Evolutionary conservation across 2,888 invertebrate genomes (phyloP).

Genomic region (Chaitophorus viminalis): DNA sequence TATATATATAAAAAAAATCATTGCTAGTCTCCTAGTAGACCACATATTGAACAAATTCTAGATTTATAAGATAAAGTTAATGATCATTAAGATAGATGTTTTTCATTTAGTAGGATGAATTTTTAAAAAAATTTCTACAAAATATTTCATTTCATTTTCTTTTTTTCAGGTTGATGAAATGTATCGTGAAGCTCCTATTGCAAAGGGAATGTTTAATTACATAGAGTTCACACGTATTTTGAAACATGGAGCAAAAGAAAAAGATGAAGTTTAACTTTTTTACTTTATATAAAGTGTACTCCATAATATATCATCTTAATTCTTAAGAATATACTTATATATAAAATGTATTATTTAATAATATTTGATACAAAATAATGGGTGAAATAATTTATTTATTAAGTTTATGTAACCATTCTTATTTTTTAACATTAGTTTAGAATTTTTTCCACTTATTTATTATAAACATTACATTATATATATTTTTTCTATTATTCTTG

Average conservation of each 20-base stretch:
- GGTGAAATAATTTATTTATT: conserved; percentile 53
- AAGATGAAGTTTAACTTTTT: conserved; percentile 76
- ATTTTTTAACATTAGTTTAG: conserved; percentile 29
- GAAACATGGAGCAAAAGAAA: conserved; percentile 99
- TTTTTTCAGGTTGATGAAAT: conserved; percentile 86
- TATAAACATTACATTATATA: conserved; percentile 29
- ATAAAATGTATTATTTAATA: conserved; percentile 43
- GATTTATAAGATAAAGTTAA: no score
- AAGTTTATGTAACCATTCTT: conserved; percentile 31
- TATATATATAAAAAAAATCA: no score
- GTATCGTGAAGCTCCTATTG: conserved; percentile 98
- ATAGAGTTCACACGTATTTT: conserved; percentile 98
- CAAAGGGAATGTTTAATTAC: conserved; percentile 92
- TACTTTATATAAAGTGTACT: conserved; percentile 30
- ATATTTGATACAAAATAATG: conserved; percentile 18
- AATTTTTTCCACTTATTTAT: conserved; percentile 23
- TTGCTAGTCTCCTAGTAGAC: no score
- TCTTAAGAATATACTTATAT: conserved; percentile 36
- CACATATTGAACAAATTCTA: no score
- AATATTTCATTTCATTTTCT: not conserved
- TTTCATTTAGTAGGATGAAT: not conserved
- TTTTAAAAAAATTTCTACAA: not conserved
- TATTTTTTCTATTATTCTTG: not conserved
- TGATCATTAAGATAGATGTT: no score
- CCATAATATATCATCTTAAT: conserved; percentile 40